Percentiles rank a stretch among this genome's conserved stretches.
Evolutionary conservation across 2,797 vertebrate genomes (phyloP).

Genomic region (Enoplosus armatus): DNA sequence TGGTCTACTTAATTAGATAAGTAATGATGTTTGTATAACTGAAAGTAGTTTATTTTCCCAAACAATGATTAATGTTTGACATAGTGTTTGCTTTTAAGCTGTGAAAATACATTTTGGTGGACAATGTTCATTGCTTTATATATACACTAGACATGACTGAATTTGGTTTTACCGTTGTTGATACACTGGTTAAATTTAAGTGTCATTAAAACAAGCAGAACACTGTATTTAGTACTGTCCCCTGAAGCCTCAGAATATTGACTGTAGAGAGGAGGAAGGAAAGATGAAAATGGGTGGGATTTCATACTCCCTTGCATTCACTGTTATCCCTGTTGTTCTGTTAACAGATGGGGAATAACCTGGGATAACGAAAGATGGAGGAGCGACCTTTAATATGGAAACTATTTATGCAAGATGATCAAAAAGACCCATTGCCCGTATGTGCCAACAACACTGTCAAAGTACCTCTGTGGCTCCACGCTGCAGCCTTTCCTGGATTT

Average conservation of each 20-base stretch:
- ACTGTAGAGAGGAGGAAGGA: background rate
- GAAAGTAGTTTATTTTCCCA: background rate
- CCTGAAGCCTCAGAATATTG: background rate
- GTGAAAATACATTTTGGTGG: conserved; percentile 33
- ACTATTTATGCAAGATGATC: conserved; percentile 77
- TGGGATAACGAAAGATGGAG: conserved; percentile 83
- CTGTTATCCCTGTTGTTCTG: conserved; percentile 75
- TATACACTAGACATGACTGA: background rate
- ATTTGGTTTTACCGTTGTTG: conserved; percentile 2
- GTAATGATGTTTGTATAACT: background rate
- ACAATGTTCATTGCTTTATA: conserved; percentile 27
- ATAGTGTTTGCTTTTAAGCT: conserved; percentile 4
- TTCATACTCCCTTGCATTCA: conserved; percentile 64
- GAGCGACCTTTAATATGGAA: conserved; percentile 66
- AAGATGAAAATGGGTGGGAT: background rate
- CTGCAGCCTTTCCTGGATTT: conserved; percentile 70
- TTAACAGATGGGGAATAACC: conserved; percentile 90
- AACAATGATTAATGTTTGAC: conserved; percentile 17
- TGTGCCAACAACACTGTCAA: conserved; percentile 70
- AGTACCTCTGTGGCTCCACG: conserved; percentile 68
- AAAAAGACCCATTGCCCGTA: conserved; percentile 64
- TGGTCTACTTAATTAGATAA: background rate
- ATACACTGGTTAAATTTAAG: background rate
- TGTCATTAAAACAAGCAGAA: background rate
- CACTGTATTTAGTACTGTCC: background rate